Base-by-base conservation (phyloP, 1,140 invertebrate species). In the Calephelis virginiensis region DNA sequence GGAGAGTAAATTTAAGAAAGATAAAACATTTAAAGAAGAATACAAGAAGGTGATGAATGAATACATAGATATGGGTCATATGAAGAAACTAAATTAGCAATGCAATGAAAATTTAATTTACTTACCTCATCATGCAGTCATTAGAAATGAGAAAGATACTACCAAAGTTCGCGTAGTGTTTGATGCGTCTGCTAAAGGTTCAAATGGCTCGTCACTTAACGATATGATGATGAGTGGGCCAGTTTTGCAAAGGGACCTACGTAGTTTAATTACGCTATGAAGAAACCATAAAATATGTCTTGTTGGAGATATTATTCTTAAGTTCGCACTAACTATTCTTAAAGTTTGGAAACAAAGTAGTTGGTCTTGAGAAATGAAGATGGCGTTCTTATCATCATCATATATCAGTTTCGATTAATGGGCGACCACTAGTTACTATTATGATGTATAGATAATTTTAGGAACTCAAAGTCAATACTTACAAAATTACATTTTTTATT, bases 121-220 rank as follows among this genome's bases (percentile, higher is more conserved):
- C 62, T 68, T 63, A 76, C 68, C 76, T 50, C 74, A 78, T 63
- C 74, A 78, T 46, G 76, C 71, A 9, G 68, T 78, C 9, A 69
- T 76, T 46, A 61, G 70, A 5, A 65, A 74, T 48, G 76, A 76
- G 46, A 78, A 78, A 61, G 67, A 69, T 9, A 78, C 76, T 6
- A 72, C 67, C 14, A 74, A 76, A 47, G 64, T 76, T n/a, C 61
- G 76, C 17, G 74, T 78, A 12, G 76, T 78, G 0, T 77, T 64
- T 60, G 75, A 74, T 50, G 72, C 75, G 6, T 74, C 70, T 64
- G 71, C 71, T 10, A 73, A 71, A 11, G 74, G 72, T 48, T 68
- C 72, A 46, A 71, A 69, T 28, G 70, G 68, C 65, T 49, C 74
- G 66, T 53, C 49, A 49, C 63, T 73, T 12, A 76, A 73, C 40